Base-by-base conservation (phyloP, 1,140 invertebrate species). In the Platorchestia sp. region DNA sequence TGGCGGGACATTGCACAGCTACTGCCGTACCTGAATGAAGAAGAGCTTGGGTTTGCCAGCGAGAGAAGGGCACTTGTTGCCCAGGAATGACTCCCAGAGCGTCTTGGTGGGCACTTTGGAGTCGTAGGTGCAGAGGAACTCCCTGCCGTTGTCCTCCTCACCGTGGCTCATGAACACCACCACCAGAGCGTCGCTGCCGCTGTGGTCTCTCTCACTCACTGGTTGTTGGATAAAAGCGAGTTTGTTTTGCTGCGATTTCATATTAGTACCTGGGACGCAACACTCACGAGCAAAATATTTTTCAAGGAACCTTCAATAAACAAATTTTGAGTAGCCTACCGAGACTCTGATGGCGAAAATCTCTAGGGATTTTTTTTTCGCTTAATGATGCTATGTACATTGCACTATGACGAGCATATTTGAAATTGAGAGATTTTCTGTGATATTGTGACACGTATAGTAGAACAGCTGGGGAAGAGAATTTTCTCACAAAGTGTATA, bases 21-120 rank as follows among this genome's bases (percentile, higher is more conserved):
- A 19, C 6, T 7, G 6, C 27, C 41, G 87, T 97, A 98, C 98
- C 97, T 98, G 99, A 96, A 99, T 98, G 96, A 99, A 99, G 97
- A 99, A 99, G 90, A 99, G 96, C 97, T 99, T 99, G 22, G 99
- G 99, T 97, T 99, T 99, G n/a, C 99, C 99, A 96, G 98, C 98
- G 86, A 99, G 97, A 95, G 98, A 98, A 43, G 98, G 98, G 97
- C 99, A 99, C 96, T 98, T 98, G 97, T 99, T 98, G 27, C 98
- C 98, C 89, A 99, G 99, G 97, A 99, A 99, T 95, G 98, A 98
- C 86, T 98, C 97, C 98, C 99, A 99, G 59, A 99, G 97, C 95
- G 97, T 97, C 89, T 99, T 98, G 95, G 98, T 98, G n/a, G 95
- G 42, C 7, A 96, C 45, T 44, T 95, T 95, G 36, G 0, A 42